Evolutionary conservation across 2,113 vertebrate genomes (phyloP).

Genomic region (Gnathonemus longibarbis): DNA sequence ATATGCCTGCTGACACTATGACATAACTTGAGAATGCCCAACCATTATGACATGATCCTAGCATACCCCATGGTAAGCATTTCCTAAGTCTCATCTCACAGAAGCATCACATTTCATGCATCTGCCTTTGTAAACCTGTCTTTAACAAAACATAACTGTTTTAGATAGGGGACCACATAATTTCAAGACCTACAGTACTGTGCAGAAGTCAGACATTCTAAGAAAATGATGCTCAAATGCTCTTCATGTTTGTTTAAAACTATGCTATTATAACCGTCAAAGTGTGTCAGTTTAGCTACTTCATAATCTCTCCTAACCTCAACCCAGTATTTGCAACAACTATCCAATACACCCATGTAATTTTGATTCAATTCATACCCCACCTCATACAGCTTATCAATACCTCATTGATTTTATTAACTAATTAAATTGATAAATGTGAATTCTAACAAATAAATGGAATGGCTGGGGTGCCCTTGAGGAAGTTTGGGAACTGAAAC

Average conservation of each 20-base stretch:
- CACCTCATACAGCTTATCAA: too few relatives aligned
- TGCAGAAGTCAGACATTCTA: not conserved
- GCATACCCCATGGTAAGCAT: not conserved
- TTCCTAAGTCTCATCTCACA: not conserved
- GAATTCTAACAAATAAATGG: not conserved
- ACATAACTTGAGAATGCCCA: not conserved
- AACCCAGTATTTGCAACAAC: too few relatives aligned
- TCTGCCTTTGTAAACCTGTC: not conserved
- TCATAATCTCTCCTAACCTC: too few relatives aligned
- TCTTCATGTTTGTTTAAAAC: not conserved
- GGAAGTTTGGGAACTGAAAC: not conserved
- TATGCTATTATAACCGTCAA: not conserved
- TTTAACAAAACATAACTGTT: not conserved
- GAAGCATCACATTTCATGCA: not conserved
- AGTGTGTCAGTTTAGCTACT: too few relatives aligned
- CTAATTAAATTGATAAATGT: not conserved
- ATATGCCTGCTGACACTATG: not conserved
- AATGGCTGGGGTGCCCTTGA: not conserved
- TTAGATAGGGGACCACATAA: not conserved
- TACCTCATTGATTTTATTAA: not conserved
- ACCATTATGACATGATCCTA: not conserved
- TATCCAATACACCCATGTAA: too few relatives aligned
- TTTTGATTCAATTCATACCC: too few relatives aligned
- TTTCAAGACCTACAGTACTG: not conserved
- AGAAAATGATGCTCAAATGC: not conserved